phyloP scores from a whole-genome alignment of 2,797 vertebrate species.

The Chelmon rostratus region DNA sequence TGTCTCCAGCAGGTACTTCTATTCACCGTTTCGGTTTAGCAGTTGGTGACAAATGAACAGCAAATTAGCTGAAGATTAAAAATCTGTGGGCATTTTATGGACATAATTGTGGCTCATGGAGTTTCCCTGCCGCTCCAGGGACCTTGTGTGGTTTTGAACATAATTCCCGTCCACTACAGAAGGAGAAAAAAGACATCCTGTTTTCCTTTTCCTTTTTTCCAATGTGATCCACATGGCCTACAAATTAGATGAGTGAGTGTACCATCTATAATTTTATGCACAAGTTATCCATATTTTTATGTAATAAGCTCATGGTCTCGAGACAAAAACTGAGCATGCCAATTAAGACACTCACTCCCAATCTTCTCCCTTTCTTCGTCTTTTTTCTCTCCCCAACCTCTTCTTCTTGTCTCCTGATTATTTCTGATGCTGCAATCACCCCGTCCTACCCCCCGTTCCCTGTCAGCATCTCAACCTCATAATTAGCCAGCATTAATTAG shows the following conservation, averaged over 20 bases:
- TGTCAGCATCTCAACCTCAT: constrained; percentile 85
- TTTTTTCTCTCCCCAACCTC: constrained; percentile 46
- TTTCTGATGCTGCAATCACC: constrained; percentile 75
- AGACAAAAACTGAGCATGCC: constrained; percentile 70
- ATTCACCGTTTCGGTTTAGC: constrained; percentile 40
- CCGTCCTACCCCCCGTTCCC: constrained; percentile 58
- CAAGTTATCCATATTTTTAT: constrained; percentile 67
- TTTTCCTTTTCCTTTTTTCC: constrained; percentile 18
- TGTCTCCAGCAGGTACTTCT: constrained; percentile 53
- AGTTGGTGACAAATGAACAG: constrained; percentile 65
- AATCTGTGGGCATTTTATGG: constrained; percentile 67
- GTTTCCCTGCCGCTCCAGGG: constrained; percentile 60
- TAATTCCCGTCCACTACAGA: constrained; percentile 42
- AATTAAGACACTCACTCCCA: constrained; percentile 77
- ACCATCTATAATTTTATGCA: constrained; percentile 69
- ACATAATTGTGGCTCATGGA: constrained; percentile 69
- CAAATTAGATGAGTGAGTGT: constrained; percentile 69
- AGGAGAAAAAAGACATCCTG: constrained; percentile 24
- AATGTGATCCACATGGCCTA: constrained; percentile 54
- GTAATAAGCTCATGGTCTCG: constrained; percentile 74
- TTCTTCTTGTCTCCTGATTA: constrained; percentile 74
- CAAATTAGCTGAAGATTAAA: constrained; percentile 67
- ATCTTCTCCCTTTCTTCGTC: constrained; percentile 62
- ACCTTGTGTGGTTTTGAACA: constrained; percentile 48
- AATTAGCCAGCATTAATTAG: constrained; percentile 87